Conservation (phyloP, 2,797 vertebrate genomes). For the Ispidina lecontei region DNA sequence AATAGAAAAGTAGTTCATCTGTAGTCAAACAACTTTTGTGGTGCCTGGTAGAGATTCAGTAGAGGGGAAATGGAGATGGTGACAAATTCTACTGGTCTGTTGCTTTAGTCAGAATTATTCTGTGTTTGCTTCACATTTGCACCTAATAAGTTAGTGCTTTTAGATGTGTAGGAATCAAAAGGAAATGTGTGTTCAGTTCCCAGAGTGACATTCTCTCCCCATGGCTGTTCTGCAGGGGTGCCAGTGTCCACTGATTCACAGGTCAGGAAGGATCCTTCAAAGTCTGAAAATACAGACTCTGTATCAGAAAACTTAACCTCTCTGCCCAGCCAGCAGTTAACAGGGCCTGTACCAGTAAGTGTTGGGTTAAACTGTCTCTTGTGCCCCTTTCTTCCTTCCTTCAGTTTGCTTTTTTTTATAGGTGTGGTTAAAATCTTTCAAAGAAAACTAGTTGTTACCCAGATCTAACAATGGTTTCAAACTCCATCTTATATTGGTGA, state of each 20-base stretch:
- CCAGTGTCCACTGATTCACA: neutral
- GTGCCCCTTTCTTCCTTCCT: neutral
- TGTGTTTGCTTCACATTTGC: neutral
- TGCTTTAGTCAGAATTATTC: neutral
- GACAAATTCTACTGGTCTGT: neutral
- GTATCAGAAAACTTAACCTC: neutral
- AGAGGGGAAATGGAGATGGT: neutral
- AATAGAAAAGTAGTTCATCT: neutral
- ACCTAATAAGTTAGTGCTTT: neutral
- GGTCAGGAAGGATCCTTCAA: neutral
- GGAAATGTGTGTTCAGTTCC: neutral
- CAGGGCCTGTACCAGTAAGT: neutral
- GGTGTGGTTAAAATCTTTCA: neutral
- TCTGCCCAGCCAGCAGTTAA: neutral
- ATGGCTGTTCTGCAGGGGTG: neutral
- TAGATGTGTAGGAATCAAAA: fast-evolving
- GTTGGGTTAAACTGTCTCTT: neutral
- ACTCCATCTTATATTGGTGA: fast-evolving
- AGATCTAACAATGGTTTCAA: neutral
- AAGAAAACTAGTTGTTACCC: neutral
- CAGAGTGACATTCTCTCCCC: fast-evolving
- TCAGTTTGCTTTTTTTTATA: neutral
- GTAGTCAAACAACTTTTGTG: neutral
- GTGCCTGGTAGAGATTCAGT: neutral
- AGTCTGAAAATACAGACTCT: neutral